A percentile compares a stretch with the other conserved stretches of the same genome.
These are phyloP conservation scores for Perca schrenkii DNA, from an alignment of 2,113 vertebrate species.

Conservation along the genomic window DNA sequence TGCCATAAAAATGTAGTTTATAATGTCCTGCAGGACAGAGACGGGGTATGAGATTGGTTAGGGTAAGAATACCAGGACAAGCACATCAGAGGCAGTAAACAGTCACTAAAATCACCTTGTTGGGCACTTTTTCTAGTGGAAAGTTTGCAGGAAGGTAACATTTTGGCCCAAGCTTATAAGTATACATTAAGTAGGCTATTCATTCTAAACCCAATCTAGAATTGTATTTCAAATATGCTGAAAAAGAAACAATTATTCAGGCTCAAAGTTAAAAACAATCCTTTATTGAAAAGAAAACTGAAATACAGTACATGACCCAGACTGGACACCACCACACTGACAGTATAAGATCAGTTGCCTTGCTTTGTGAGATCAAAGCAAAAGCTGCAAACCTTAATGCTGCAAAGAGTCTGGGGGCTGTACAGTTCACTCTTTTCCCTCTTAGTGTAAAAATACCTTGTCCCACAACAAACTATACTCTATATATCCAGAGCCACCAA, in stretches of 20 bases:
- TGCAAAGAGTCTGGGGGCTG: conserved; percentile 11
- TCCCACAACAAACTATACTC: background rate
- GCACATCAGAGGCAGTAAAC: too few species aligned
- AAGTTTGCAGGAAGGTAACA: too few species aligned
- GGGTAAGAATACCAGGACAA: too few species aligned
- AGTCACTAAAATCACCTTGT: too few species aligned
- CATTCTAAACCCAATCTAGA: background rate
- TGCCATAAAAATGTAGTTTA: too few species aligned
- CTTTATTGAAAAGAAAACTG: conserved; percentile 71
- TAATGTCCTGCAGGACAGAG: too few species aligned
- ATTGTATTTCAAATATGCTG: background rate
- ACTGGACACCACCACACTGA: conserved; percentile 49
- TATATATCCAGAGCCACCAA: conserved; percentile 18
- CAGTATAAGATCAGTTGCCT: conserved; percentile 36
- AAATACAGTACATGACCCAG: conserved; percentile 60
- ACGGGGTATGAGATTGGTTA: too few species aligned
- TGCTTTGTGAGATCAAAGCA: conserved; percentile 36
- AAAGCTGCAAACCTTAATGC: conserved; percentile 53
- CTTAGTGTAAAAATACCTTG: conserved; percentile 31
- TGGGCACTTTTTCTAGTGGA: too few species aligned
- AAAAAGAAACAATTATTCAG: background rate
- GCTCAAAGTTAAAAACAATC: conserved; percentile 62
- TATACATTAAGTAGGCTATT: background rate
- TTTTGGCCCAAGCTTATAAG: background rate
- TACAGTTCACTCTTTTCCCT: conserved; percentile 5